These are phyloP conservation scores for Sylvietta virens DNA, from an alignment of 2,113 vertebrate species.

Conservation along the genomic window DNA sequence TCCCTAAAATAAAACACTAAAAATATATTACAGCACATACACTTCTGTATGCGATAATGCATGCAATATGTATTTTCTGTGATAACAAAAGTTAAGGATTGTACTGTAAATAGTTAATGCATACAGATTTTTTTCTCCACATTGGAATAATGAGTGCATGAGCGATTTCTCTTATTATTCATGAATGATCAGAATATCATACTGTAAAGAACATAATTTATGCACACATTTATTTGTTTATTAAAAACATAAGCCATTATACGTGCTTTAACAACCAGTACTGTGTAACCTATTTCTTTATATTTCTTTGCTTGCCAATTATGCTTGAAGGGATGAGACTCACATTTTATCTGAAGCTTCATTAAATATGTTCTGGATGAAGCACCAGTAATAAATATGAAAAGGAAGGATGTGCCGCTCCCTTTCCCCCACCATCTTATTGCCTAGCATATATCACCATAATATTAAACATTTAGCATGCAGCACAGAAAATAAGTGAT, in stretches of 20 bases:
- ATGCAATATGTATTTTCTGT: neutral
- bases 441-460: neutral
- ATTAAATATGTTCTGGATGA: neutral
- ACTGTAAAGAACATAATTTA: neutral
- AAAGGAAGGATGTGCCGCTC: neutral
- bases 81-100: neutral
- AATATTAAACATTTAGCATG: neutral
- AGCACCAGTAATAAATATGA: neutral
- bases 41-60: neutral
- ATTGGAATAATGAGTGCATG: neutral
- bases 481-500: neutral
- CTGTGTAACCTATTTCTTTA: neutral
- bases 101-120: neutral
- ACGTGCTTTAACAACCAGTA: neutral
- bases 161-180: neutral
- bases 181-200: neutral
- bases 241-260: neutral
- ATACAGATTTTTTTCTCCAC: neutral
- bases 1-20: slow-evolving; percentile 23
- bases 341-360: neutral
- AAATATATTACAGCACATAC: neutral
- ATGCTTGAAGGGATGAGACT: neutral
- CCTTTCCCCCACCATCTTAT: neutral
- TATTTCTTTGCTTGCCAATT: neutral
- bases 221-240: neutral